Base-by-base conservation (phyloP, 2,797 vertebrate genomes). In the Micropoecilia bifurca region DNA sequence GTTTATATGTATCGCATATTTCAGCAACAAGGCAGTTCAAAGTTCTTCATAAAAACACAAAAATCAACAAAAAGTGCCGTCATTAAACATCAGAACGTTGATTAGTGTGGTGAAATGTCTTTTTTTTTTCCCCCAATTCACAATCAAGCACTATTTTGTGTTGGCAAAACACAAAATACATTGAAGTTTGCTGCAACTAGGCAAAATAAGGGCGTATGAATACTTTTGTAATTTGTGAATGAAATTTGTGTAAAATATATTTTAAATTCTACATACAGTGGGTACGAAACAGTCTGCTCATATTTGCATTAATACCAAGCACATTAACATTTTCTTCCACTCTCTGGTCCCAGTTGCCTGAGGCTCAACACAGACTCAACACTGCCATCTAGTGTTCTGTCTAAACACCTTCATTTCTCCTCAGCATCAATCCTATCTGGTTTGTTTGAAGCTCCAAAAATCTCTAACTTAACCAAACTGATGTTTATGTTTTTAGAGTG, bases 381-480 rank as follows among this genome's bases (percentile, higher is more conserved):
- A 89, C 89, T 93, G 92, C 93, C 94, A 91, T 83, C 94, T 94
- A 92, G 93, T 93, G 93, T 86, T 88, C 41, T 14, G 1, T 77
- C 7, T 82, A 25, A 80, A 76, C 74, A 33, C 55, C 41, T 10
- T 13, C 45, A 53, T 14, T 75, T 75, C 53, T 30, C 41, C 20
- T 50, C 55, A 33, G 53, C 28, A 82, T 43, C 45, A 0, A 6
- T 76, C 33, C 25, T 10, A 69, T 73, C 41, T 53, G 6, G 22
- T 36, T 25, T 36, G 50, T 6, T 50, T 5, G 33, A n/a, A 4
- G 0, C 71, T 71, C 28, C 3, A 47, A n/a, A 80, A 53, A 41
- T 18, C 45, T 80, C 79, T 3, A 50, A 0, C 55, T 78, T 28
- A 0, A 66, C 81, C 33, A 41, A 46, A 7, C 10, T 33, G 41